Conservation (phyloP, 53 echinoderm and acorn worm species). For the Mesocentrotus franciscanus region DNA sequence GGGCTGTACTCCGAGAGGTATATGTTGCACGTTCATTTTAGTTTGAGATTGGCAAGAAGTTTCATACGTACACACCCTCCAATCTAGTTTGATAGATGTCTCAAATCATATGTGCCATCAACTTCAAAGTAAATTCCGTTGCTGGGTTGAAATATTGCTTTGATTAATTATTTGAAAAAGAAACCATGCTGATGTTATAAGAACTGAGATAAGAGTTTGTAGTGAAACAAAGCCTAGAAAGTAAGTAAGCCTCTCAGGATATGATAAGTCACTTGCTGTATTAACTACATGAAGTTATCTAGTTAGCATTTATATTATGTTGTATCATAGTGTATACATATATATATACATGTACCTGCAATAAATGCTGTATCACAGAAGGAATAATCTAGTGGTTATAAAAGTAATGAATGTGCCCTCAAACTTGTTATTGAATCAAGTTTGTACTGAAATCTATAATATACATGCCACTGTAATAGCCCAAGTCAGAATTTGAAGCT, state of each 20-base stretch:
- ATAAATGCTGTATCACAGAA: not conserved
- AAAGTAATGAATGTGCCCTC: not conserved
- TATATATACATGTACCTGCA: too few species aligned
- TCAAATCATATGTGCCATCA: not conserved
- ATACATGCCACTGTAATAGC: not conserved
- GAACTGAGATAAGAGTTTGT: too few species aligned
- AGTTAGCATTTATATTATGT: too few species aligned
- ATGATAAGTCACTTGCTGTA: too few species aligned
- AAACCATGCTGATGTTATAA: too few species aligned
- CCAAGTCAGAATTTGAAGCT: not conserved
- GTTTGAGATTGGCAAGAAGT: not conserved
- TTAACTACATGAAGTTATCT: too few species aligned
- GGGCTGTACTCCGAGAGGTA: not conserved
- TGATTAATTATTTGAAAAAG: not conserved
- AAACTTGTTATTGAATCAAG: not conserved
- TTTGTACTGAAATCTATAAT: not conserved
- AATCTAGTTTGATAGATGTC: not conserved
- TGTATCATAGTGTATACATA: too few species aligned
- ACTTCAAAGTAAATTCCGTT: not conserved
- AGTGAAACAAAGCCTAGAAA: too few species aligned
- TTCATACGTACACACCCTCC: not conserved
- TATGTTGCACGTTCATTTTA: not conserved
- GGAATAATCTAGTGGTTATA: not conserved
- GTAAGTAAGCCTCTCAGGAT: too few species aligned
- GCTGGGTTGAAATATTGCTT: not conserved